A percentile compares a stretch with the other conserved stretches of the same genome.
These are phyloP conservation scores for Zaprionus gabonicus DNA, from an alignment of 1,140 invertebrate genomes.

Conservation along the genomic window DNA sequence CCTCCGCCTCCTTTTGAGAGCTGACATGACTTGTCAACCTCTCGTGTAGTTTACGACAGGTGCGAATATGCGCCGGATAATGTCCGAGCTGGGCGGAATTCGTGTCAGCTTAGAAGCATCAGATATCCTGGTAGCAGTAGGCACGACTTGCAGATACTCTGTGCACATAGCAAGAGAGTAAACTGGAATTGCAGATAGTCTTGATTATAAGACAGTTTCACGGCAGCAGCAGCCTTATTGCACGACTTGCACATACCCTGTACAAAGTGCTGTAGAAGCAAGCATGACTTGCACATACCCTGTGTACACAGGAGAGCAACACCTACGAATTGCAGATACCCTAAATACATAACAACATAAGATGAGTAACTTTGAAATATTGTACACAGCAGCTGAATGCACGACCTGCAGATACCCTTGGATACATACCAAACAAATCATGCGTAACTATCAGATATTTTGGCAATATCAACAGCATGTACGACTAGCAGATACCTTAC, in stretches of 20 bases:
- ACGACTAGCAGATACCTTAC: background rate
- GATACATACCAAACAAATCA: too few relatives aligned
- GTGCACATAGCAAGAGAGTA: too few relatives aligned
- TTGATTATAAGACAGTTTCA: too few relatives aligned
- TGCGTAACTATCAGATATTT: background rate
- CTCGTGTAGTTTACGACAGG: background rate
- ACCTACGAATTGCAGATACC: background rate
- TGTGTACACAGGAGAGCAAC: background rate
- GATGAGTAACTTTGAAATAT: too few relatives aligned
- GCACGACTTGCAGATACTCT: background rate
- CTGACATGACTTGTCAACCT: background rate
- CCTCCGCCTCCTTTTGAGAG: background rate
- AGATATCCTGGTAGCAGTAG: background rate
- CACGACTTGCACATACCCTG: too few relatives aligned
- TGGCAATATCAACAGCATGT: background rate
- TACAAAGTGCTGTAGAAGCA: background rate
- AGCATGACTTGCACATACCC: background rate
- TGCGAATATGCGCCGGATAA: background rate
- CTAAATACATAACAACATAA: rapidly evolving
- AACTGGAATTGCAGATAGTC: too few relatives aligned
- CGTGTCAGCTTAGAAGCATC: background rate
- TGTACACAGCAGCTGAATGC: background rate
- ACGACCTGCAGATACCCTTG: background rate
- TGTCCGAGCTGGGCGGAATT: background rate
- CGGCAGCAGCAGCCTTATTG: too few relatives aligned